Evolutionary conservation across 2,113 vertebrate species (phyloP).

Genomic region (Anseranas semipalmata): DNA sequence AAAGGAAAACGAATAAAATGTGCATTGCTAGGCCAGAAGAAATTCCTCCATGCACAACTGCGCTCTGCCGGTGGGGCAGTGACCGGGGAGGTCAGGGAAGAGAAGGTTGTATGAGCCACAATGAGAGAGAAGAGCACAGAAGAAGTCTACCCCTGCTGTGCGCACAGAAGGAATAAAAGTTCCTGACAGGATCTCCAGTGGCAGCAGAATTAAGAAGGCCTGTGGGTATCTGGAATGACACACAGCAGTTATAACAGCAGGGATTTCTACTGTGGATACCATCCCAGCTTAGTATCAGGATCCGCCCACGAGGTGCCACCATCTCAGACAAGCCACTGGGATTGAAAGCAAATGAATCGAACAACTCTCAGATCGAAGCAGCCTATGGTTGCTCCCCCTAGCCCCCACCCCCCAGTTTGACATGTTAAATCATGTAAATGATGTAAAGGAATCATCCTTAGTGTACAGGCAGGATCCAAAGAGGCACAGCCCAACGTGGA

Average conservation of each 20-base stretch:
- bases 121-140: background rate
- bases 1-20: background rate
- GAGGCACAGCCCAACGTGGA: background rate
- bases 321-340: background rate
- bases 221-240: background rate
- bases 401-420: background rate
- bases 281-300: rapidly evolving
- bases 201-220: background rate
- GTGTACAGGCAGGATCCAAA: background rate
- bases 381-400: background rate
- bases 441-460: background rate
- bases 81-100: background rate
- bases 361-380: background rate
- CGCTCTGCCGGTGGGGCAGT: background rate
- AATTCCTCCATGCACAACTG: background rate
- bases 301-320: background rate
- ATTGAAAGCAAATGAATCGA: background rate
- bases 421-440: background rate
- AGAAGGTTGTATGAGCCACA: background rate
- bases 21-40: background rate
- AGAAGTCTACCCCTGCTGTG: background rate
- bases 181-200: background rate
- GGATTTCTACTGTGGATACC: background rate
- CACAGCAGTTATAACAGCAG: background rate
- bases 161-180: background rate